These are phyloP conservation scores for Callosobruchus maculatus DNA, from an alignment of 2,888 invertebrate species.

Conservation along the genomic window DNA sequence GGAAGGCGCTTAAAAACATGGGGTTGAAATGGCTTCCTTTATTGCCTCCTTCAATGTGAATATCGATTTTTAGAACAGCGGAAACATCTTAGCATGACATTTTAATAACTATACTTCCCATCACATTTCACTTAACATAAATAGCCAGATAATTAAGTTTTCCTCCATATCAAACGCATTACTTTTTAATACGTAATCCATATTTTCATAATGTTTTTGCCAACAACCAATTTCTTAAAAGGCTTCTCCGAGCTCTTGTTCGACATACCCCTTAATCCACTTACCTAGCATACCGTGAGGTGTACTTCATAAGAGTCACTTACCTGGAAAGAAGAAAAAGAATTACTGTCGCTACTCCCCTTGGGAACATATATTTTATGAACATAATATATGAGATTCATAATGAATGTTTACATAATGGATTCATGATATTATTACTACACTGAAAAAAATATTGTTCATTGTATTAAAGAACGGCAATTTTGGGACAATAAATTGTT, in stretches of 20 bases:
- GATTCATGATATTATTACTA: no score
- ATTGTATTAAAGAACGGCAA: no score
- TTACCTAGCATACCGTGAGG: neutral
- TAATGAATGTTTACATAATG: no score
- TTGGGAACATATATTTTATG: neutral
- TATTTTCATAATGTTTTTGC: neutral
- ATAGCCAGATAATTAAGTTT: neutral
- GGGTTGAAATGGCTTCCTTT: no score
- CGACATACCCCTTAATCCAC: neutral
- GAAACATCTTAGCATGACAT: neutral
- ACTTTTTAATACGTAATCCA: neutral
- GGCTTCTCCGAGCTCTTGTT: neutral
- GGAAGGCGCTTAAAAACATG: no score
- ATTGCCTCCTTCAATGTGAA: no score
- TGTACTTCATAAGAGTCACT: neutral
- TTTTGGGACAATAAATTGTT: no score
- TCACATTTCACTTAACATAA: neutral
- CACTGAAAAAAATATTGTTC: no score
- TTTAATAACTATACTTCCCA: neutral
- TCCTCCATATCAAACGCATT: neutral
- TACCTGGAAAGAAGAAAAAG: neutral
- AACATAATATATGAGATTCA: no score
- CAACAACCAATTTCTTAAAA: neutral
- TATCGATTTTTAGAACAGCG: neutral
- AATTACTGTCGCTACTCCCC: neutral